Conservation (phyloP, 2,888 invertebrate genomes). For the Drosophila percnosoma region DNA sequence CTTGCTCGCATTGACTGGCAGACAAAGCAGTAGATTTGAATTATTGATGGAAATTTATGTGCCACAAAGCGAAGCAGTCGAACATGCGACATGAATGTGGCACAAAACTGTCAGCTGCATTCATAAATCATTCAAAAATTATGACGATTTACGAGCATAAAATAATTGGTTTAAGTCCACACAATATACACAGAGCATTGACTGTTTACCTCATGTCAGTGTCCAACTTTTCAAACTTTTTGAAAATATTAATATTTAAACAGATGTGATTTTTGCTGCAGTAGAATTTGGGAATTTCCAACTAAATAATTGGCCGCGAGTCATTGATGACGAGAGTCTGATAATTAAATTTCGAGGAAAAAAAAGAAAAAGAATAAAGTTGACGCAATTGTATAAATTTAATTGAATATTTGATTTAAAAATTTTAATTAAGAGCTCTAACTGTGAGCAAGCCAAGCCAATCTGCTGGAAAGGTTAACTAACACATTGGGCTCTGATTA, state of each 20-base stretch:
- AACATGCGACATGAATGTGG: constrained; percentile 7
- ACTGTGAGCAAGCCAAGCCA: constrained; percentile 49
- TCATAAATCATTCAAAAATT: constrained; percentile 65
- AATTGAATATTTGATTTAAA: constrained; percentile 8
- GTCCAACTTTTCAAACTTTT: constrained; percentile 26
- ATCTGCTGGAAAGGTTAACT: constrained; percentile 44
- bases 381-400: neutral
- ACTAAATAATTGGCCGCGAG: neutral
- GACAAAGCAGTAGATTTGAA: constrained; percentile 60
- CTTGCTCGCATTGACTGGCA: constrained; percentile 20
- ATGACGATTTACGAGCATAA: constrained; percentile 52
- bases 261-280: neutral
- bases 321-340: neutral
- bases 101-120: constrained; percentile 50
- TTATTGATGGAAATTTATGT: constrained; percentile 72
- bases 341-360: neutral
- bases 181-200: neutral
- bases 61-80: constrained; percentile 43
- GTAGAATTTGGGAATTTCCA: too few relatives aligned
- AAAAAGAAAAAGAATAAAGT: neutral
- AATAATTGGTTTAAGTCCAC: constrained; percentile 10
- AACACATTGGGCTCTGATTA: constrained; percentile 50
- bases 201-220: constrained; percentile 21
- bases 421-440: constrained; percentile 57
- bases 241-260: constrained; percentile 10